Evolutionary conservation across 2,888 invertebrate species (phyloP).

Genomic region (Matsumyia berberina): DNA sequence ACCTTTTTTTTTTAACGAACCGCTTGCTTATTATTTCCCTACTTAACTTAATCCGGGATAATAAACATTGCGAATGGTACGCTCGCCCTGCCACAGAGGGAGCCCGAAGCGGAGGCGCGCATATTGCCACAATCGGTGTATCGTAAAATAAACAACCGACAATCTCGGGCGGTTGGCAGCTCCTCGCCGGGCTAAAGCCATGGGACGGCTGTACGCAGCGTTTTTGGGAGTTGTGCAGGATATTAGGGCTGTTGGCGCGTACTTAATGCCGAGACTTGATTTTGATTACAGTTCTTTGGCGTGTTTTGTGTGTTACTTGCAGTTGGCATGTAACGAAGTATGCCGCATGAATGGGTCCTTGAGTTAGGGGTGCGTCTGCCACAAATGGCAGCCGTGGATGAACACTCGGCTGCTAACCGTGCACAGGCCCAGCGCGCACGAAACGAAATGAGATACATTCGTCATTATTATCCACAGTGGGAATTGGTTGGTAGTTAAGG

Average conservation of each 20-base stretch:
- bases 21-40: constrained; percentile 52
- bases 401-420: not conserved
- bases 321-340: constrained; percentile 59
- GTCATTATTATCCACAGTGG: constrained; percentile 66
- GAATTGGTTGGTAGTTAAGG: constrained; percentile 28
- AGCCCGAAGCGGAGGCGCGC: constrained; percentile 15
- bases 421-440: constrained; percentile 19
- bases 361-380: constrained; percentile 11
- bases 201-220: not conserved
- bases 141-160: constrained; percentile 70
- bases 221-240: constrained; percentile 46
- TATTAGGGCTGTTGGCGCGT: constrained; percentile 50
- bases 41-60: constrained; percentile 57
- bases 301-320: constrained; percentile 53
- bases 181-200: not conserved
- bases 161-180: constrained; percentile 45
- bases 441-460: constrained; percentile 67
- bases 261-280: constrained; percentile 67
- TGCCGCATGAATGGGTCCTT: constrained; percentile 39
- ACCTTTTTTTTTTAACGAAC: constrained; percentile 48
- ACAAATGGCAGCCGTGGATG: constrained; percentile 29
- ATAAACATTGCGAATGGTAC: constrained; percentile 38
- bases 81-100: not conserved
- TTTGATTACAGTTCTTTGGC: constrained; percentile 71
- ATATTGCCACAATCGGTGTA: constrained; percentile 49